Evolutionary conservation across 1,140 invertebrate species (phyloP), one percentile per base, ranked within the genome.

Genomic region (Heliconius eleuchia): DNA sequence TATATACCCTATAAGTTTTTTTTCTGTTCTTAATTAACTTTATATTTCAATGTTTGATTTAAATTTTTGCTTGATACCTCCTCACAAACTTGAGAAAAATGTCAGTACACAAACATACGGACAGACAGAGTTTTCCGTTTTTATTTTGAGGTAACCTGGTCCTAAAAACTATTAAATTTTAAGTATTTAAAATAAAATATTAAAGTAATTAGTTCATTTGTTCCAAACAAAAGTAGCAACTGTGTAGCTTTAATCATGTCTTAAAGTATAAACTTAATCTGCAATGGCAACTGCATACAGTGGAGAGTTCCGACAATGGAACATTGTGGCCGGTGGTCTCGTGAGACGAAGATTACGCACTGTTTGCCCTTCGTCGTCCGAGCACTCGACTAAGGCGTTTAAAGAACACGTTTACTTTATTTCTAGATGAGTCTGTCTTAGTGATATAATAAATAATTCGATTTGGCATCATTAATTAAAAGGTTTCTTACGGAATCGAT

Each of bases 261-360:
- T 66, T 66, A 66, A 66, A 66, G 60, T 66, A 30, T 66, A 66
- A 66, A 66, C 60, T 66, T 66, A 66, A 66, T 66, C 60, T 66
- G 71, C 71, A 39, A 72, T 72, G 16, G 71, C 37, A 42, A 72
- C 71, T 72, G 71, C 71, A 76, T 87, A 86, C 85, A 76, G 78
- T 74, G 60, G 52, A 66, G 34, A 81, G 81, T 79, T 73, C 82
- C 80, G 73, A 79, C 77, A 77, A 85, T 82, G 85, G 85, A 73
- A 87, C 86, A 87, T 87, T 91, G 89, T 88, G 87, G 85, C 76
- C 84, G 81, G 83, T 75, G 86, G 84, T 86, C 89, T 89, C 90
- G 74, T 76, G 87, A 88, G 90, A 89, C 87, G 83, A 88, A 91
- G 87, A 91, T 90, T 91, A 93, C 89, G 88, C 89, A 92, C 86